Base-by-base conservation (phyloP, 2,797 vertebrate genomes). In the Gobio occitaniae region DNA sequence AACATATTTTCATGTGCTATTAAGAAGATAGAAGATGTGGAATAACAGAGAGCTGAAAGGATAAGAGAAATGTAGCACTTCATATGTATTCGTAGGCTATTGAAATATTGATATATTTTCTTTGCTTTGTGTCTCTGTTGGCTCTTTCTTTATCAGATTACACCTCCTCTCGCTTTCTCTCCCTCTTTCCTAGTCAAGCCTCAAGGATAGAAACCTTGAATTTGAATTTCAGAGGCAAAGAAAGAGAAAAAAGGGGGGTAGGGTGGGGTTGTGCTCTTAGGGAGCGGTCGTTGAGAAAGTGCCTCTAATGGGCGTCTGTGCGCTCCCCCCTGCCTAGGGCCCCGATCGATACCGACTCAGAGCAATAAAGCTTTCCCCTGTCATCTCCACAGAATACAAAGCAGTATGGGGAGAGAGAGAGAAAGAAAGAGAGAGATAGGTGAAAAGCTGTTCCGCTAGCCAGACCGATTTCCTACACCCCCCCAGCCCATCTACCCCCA, bases 351-450 rank as follows among this genome's bases (percentile, higher is more conserved):
- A 96, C 96, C 94, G 96, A 96, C 96, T 96, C 96, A 92, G 96
- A 96, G 96, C 96, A 97, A 97, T 97, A 97, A 97, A 97, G 96
- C 96, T 97, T 97, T 97, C 96, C 96, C 96, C 96, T 97, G 96
- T 97, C 96, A 97, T 96, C 96, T 97, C 96, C 95, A 96, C 96
- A 97, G 96, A 96, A 97, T 97, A 96, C 96, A 95, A 96, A 96
- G 94, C 95, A 96, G 96, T 96, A 54, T 66, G 59, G 83, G 54
- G 86, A 81, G 61, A 69, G 86, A 84, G 86, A 84, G 80, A 83
- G 80, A 74, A 59, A 63, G 84, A 84, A 90, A 93, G 90, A 92
- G 92, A 93, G 84, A 71, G 88, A 89, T 79, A 86, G 95, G 95
- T 95, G 95, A 95, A 95, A 95, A 95, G 95, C 94, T 95, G 94